A percentile compares a stretch with the other conserved stretches of the same genome.
Conservation (phyloP, 2,113 vertebrate species). For the Donacobius atricapilla region DNA sequence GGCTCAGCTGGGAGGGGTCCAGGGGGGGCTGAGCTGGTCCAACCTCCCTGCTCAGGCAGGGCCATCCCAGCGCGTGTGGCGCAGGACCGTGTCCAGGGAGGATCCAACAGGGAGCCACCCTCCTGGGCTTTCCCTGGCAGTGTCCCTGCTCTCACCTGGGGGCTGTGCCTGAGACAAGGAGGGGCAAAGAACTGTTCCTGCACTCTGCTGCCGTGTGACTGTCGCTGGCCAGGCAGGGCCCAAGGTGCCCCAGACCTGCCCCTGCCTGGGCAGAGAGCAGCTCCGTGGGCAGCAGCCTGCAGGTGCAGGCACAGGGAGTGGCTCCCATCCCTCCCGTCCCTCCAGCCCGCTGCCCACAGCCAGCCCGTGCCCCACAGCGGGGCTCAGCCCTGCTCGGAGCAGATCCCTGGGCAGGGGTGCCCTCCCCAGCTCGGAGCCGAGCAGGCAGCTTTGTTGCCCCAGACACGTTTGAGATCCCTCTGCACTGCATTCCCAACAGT, state of each 20-base stretch:
- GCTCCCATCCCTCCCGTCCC: rapidly evolving
- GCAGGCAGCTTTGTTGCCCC: rapidly evolving
- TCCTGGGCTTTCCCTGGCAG: not conserved
- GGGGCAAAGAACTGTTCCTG: not conserved
- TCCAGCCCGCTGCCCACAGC: rapidly evolving
- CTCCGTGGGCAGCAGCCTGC: rapidly evolving
- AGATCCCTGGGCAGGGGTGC: not conserved
- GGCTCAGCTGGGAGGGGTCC: not conserved
- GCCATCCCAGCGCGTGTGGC: rapidly evolving
- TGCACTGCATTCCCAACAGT: rapidly evolving
- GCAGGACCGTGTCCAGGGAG: too few species aligned
- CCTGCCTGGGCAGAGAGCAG: not conserved
- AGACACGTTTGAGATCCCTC: not conserved
- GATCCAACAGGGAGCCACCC: rapidly evolving
- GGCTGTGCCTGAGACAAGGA: not conserved
- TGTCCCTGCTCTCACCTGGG: not conserved
- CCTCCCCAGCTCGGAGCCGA: not conserved
- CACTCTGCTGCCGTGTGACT: rapidly evolving
- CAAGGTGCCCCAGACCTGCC: rapidly evolving
- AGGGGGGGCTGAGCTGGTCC: too few species aligned
- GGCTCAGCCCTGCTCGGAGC: not conserved
- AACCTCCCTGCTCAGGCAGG: not conserved
- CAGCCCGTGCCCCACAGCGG: rapidly evolving
- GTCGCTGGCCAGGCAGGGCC: not conserved
- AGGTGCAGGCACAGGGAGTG: rapidly evolving